These are phyloP conservation scores for Eurytoma californica DNA, from an alignment of 2,888 invertebrate genomes.

Conservation along the genomic window DNA sequence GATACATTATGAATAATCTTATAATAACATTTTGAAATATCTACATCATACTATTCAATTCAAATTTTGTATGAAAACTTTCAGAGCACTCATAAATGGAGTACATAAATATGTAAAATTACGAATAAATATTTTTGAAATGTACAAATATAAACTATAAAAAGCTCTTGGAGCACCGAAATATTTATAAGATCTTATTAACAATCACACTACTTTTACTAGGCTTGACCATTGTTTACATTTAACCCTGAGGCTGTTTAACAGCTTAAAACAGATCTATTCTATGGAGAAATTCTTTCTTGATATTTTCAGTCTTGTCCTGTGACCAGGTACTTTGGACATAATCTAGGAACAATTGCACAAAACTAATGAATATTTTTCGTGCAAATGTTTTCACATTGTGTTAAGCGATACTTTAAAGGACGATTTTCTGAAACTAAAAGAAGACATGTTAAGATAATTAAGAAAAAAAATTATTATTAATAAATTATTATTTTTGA, in stretches of 20 bases:
- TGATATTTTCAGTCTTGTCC: slow-evolving; percentile 49
- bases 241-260: not conserved
- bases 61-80: not conserved
- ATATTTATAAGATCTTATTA: not conserved
- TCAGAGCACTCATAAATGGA: not conserved
- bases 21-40: not conserved
- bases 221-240: not conserved
- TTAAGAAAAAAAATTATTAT: too few species aligned
- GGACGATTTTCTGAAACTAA: slow-evolving; percentile 40
- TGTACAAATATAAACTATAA: not conserved
- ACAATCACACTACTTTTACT: not conserved
- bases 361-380: not conserved
- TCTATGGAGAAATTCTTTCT: slow-evolving; percentile 4
- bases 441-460: too few species aligned
- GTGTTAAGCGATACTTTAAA: slow-evolving; percentile 34
- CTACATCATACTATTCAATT: not conserved
- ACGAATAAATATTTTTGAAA: slow-evolving; percentile 18
- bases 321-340: slow-evolving; percentile 25
- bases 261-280: slow-evolving; percentile 2
- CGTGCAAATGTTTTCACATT: slow-evolving; percentile 36
- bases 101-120: not conserved
- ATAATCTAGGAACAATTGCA: not conserved
- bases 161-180: not conserved
- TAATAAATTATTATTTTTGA: too few species aligned
- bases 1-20: not conserved